phyloP scores from a whole-genome alignment of 2,888 invertebrate genomes.

The Biston betularia region DNA sequence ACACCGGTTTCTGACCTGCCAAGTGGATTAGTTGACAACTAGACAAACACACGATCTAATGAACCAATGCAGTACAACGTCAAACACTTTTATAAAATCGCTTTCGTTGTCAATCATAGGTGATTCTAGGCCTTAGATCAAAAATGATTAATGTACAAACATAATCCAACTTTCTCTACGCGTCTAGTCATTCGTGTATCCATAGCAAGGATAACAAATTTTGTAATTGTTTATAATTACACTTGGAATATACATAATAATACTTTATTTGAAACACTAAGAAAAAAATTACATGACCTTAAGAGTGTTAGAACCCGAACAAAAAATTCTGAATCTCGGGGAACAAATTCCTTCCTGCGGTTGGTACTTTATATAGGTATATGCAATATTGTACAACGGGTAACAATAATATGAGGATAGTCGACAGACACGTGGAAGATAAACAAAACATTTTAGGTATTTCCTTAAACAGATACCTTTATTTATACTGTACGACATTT shows the following conservation, averaged over 20 bases:
- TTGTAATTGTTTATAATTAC: constrained; percentile 9
- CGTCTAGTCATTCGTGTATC: constrained; percentile 17
- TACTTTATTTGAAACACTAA: no score
- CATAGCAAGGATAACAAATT: constrained; percentile 27
- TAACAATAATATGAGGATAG: no score
- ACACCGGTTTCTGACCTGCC: constrained; percentile 33
- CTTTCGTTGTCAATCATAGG: constrained; percentile 19
- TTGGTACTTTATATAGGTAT: no score
- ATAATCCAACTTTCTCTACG: constrained; percentile 18
- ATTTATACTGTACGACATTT: background rate
- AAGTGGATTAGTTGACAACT: constrained; percentile 26
- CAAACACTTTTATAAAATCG: constrained; percentile 29
- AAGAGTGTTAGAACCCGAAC: no score
- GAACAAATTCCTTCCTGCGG: no score
- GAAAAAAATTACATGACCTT: no score
- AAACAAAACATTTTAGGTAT: no score
- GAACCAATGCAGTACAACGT: constrained; percentile 14
- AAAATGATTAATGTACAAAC: constrained; percentile 6
- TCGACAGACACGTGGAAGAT: background rate
- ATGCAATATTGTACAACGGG: no score
- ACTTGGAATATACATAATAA: background rate
- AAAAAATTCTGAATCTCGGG: no score
- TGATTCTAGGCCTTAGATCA: constrained; percentile 14
- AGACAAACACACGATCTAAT: constrained; percentile 26
- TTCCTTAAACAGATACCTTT: background rate